Percentiles rank a stretch among this genome's conserved stretches.
Evolutionary conservation across 1,140 invertebrate genomes (phyloP).

Genomic region (Drosophila simulans): DNA sequence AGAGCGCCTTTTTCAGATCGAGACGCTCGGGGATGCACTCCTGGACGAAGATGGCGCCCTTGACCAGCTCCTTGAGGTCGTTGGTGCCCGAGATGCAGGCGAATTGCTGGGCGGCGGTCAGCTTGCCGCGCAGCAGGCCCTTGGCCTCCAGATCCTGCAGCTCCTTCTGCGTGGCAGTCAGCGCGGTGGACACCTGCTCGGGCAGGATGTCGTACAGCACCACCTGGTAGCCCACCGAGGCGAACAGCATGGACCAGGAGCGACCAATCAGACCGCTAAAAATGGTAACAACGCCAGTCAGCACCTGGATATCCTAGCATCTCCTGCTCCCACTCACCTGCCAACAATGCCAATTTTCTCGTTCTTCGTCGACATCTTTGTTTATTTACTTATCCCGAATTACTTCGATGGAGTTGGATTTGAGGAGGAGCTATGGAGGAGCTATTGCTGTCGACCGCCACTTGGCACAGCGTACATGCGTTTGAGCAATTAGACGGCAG

Average conservation of each 20-base stretch:
- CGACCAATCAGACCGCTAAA: slow-evolving; percentile 94
- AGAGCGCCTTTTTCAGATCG: slow-evolving; percentile 93
- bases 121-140: slow-evolving; percentile 90
- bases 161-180: slow-evolving; percentile 90
- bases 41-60: slow-evolving; percentile 91
- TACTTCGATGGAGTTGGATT: too few relatives aligned
- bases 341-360: slow-evolving; percentile 89
- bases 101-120: slow-evolving; percentile 91
- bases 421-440: not conserved
- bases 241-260: slow-evolving; percentile 98
- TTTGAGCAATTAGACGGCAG: slow-evolving; percentile 52
- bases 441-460: slow-evolving; percentile 32
- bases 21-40: slow-evolving; percentile 97
- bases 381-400: slow-evolving; percentile 7
- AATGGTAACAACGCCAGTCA: not conserved
- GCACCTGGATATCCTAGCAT: slow-evolving; percentile 18
- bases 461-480: slow-evolving; percentile 28
- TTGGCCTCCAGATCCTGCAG: slow-evolving; percentile 89
- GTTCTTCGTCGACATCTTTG: slow-evolving; percentile 58
- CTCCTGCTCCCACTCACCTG: slow-evolving; percentile 85
- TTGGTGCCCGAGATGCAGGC: slow-evolving; percentile 90
- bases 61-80: slow-evolving; percentile 88
- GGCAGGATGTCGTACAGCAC: slow-evolving; percentile 92
- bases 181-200: slow-evolving; percentile 90
- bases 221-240: slow-evolving; percentile 95